phyloP scores from a whole-genome alignment of 1,140 invertebrate species.

The Hypothenemus hampei region DNA sequence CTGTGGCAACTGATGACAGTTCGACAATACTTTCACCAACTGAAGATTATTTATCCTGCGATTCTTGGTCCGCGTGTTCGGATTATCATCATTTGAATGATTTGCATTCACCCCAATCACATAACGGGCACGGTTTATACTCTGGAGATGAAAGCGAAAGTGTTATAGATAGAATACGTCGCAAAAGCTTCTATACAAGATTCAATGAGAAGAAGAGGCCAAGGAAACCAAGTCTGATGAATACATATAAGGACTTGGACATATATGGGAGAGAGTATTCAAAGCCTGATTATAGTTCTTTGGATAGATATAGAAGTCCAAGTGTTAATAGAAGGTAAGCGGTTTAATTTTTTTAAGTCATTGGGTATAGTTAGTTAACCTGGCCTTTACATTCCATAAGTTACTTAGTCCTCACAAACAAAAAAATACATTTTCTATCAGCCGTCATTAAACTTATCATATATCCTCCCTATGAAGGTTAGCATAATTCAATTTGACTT shows the following conservation, averaged over 20 bases:
- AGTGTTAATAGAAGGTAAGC: constrained; percentile 21
- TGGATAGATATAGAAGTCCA: constrained; percentile 34
- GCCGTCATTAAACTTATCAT: no score
- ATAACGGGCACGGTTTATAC: constrained; percentile 44
- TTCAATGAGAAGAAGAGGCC: constrained; percentile 76
- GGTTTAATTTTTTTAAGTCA: background rate
- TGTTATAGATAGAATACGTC: constrained; percentile 76
- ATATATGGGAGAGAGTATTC: constrained; percentile 36
- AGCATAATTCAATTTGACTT: background rate
- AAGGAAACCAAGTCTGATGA: constrained; percentile 33
- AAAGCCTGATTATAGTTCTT: constrained; percentile 37
- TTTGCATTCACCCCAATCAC: constrained; percentile 51
- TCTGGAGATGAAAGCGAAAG: constrained; percentile 45
- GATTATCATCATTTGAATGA: constrained; percentile 45
- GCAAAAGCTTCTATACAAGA: constrained; percentile 82
- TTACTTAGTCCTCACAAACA: background rate
- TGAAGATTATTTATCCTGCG: constrained; percentile 58
- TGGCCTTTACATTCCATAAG: background rate
- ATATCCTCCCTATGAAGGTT: no score
- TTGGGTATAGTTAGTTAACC: background rate
- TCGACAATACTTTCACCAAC: constrained; percentile 53
- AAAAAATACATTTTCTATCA: background rate
- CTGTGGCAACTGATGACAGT: constrained; percentile 44
- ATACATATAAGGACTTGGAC: constrained; percentile 41
- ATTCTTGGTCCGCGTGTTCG: constrained; percentile 66